These are phyloP conservation scores for Probaryconus sp. DNA, from an alignment of 1,140 invertebrate genomes.

Conservation along the genomic window DNA sequence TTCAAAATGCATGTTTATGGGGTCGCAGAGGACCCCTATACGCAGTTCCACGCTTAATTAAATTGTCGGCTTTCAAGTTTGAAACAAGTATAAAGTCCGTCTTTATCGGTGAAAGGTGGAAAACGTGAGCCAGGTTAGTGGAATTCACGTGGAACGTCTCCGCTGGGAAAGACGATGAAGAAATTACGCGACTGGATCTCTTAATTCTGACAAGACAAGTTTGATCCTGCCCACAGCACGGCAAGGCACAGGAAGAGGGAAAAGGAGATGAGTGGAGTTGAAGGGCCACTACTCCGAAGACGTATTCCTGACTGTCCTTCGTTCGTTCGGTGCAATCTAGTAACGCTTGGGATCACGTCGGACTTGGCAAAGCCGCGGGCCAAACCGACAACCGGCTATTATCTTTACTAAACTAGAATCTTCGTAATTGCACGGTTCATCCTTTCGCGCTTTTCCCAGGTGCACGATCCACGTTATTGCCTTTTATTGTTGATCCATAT, in stretches of 20 bases:
- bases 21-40: too few relatives aligned
- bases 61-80: too few relatives aligned
- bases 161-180: conserved; percentile 69
- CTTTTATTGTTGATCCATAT: not conserved
- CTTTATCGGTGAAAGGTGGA: too few relatives aligned
- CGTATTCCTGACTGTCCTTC: conserved; percentile 45
- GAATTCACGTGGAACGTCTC: conserved; percentile 17
- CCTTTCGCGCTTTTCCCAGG: conserved; percentile 68
- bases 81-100: too few relatives aligned
- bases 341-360: conserved; percentile 28
- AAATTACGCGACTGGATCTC: conserved; percentile 75
- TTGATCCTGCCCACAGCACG: conserved; percentile 50
- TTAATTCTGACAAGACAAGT: conserved; percentile 74
- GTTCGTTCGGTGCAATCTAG: too few relatives aligned
- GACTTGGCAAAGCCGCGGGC: conserved; percentile 46
- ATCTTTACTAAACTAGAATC: conserved; percentile 77
- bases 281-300: conserved; percentile 27
- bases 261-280: conserved; percentile 32
- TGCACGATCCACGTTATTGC: conserved; percentile 46
- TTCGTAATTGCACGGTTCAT: conserved; percentile 71
- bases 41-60: too few relatives aligned
- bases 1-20: too few relatives aligned
- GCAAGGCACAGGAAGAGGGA: conserved; percentile 21
- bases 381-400: conserved; percentile 73
- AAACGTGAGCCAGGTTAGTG: too few relatives aligned